A percentile compares a stretch with the other conserved stretches of the same genome.
Conservation (phyloP, 2,888 invertebrate genomes). For the Epirrita christyi region DNA sequence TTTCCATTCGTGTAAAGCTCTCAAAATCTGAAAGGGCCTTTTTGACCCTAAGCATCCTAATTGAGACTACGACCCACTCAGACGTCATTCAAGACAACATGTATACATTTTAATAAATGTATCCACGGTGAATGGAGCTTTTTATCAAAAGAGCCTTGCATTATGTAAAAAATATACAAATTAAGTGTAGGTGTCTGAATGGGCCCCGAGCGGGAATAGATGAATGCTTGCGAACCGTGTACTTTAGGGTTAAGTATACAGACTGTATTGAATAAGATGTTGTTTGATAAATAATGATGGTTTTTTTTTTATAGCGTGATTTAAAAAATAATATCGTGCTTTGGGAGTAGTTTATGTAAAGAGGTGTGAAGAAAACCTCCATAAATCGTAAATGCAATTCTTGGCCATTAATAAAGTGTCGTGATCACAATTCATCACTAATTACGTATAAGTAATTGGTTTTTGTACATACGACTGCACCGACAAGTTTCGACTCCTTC, state of each 20-base stretch:
- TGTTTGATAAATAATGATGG: conserved; percentile 45
- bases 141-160: conserved; percentile 74
- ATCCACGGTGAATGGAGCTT: conserved; percentile 77
- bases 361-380: too few relatives aligned
- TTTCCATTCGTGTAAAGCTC: conserved; percentile 6
- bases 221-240: conserved; percentile 54
- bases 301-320: background rate
- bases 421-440: too few relatives aligned
- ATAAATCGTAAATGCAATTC: too few relatives aligned
- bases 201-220: conserved; percentile 57
- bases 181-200: conserved; percentile 77
- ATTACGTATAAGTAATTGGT: too few relatives aligned
- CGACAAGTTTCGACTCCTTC: too few relatives aligned
- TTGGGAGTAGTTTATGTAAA: too few relatives aligned
- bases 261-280: conserved; percentile 66
- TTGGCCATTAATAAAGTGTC: too few relatives aligned
- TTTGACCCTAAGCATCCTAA: conserved; percentile 43
- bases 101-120: conserved; percentile 83
- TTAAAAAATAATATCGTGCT: background rate
- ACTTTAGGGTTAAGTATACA: conserved; percentile 63
- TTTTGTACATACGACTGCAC: too few relatives aligned
- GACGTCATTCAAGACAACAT: conserved; percentile 67
- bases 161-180: conserved; percentile 77
- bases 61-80: conserved; percentile 69
- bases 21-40: conserved; percentile 49